These are phyloP conservation scores for Miltochrista miniata DNA, from an alignment of 2,888 invertebrate species.

Conservation along the genomic window DNA sequence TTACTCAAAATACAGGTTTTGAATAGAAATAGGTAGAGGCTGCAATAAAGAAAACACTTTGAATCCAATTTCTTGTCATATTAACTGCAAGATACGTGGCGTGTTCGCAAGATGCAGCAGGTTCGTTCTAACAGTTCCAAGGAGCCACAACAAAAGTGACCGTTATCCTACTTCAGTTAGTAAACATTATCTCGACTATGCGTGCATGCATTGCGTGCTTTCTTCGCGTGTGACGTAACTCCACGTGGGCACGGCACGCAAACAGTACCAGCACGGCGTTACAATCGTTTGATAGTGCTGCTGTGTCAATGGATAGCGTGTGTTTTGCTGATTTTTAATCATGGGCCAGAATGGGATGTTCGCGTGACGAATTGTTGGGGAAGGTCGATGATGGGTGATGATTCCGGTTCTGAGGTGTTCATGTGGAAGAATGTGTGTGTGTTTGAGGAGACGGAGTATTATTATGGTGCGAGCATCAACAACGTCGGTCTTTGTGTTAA, in stretches of 20 bases:
- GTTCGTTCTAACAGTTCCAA: slow-evolving; percentile 1
- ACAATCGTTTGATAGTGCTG: slow-evolving; percentile 57
- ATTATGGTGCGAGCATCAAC: not conserved
- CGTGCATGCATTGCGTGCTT: slow-evolving; percentile 62
- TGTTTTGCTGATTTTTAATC: slow-evolving; percentile 68
- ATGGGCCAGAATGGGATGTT: slow-evolving; percentile 61
- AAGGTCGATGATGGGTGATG: slow-evolving; percentile 43
- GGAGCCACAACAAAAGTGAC: slow-evolving; percentile 7
- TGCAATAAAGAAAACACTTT: too few species aligned
- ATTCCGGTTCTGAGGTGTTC: slow-evolving; percentile 22
- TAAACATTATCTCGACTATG: slow-evolving; percentile 35
- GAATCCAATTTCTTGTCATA: too few species aligned
- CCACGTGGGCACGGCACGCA: slow-evolving; percentile 73
- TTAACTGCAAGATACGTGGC: too few species aligned
- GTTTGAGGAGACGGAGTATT: not conserved
- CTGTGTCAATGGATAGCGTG: slow-evolving; percentile 79
- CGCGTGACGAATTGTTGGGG: slow-evolving; percentile 57
- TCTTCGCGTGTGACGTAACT: slow-evolving; percentile 57
- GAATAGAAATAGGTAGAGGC: too few species aligned
- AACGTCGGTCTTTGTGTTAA: too few species aligned
- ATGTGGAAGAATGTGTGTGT: slow-evolving; percentile 3
- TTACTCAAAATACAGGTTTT: too few species aligned
- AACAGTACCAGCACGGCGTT: slow-evolving; percentile 34
- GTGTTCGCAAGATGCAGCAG: not conserved
- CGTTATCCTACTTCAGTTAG: slow-evolving; percentile 8